Percentiles rank a stretch among this genome's conserved stretches.
These are phyloP conservation scores for Smutsia temminckii DNA, from an alignment of 2,797 vertebrate genomes.

Conservation along the genomic window DNA sequence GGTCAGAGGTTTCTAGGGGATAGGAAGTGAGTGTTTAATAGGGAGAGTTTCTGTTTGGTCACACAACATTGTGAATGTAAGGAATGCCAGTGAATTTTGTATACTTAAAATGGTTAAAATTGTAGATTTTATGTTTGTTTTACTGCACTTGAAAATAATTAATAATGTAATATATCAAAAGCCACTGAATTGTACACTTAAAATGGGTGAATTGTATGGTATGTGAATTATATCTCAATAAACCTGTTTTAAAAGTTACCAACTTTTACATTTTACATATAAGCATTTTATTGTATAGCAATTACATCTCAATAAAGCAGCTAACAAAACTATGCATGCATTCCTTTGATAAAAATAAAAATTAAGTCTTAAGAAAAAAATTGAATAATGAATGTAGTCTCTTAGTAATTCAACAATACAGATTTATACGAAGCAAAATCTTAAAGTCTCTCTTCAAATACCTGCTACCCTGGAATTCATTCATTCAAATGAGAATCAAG, in stretches of 20 bases:
- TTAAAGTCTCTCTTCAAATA: too few relatives aligned
- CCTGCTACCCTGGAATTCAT: background rate
- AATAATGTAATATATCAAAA: background rate
- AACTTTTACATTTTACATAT: background rate
- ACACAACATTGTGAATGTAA: background rate
- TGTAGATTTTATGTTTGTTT: background rate
- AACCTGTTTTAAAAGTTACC: background rate
- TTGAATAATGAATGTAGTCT: background rate
- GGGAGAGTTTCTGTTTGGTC: background rate
- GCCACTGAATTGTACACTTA: background rate
- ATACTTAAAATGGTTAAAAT: background rate
- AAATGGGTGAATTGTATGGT: background rate
- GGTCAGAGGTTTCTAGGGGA: background rate
- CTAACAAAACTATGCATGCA: background rate
- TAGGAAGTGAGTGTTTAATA: background rate
- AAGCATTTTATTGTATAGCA: background rate
- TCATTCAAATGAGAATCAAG: background rate
- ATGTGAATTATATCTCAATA: background rate
- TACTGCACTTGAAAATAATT: background rate
- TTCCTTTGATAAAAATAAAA: constrained; percentile 10
- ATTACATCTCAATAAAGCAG: background rate
- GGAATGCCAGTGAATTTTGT: background rate
- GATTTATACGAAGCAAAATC: background rate
- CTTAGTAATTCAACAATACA: background rate
- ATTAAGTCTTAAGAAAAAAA: background rate